Evolutionary conservation across 2,113 vertebrate genomes (phyloP).

Genomic region (Tympanuchus pallidicinctus): DNA sequence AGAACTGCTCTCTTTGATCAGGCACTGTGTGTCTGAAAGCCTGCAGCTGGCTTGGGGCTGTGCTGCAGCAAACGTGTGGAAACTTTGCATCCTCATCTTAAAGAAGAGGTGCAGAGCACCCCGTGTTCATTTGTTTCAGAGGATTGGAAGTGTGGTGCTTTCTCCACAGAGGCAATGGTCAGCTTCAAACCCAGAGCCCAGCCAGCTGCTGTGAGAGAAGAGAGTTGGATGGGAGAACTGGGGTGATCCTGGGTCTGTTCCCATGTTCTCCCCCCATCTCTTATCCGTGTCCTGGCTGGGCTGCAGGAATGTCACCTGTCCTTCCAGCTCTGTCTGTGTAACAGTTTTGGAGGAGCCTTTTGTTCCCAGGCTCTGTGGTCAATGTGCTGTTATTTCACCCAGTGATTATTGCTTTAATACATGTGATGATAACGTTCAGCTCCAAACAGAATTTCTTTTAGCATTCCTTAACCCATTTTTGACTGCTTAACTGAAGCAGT

Average conservation of each 20-base stretch:
- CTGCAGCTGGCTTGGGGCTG: slow-evolving; percentile 13
- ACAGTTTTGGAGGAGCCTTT: not conserved
- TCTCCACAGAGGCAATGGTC: not conserved
- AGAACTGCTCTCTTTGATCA: not conserved
- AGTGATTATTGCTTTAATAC: not conserved
- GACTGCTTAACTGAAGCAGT: not conserved
- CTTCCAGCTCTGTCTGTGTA: not conserved
- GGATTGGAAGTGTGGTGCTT: not conserved
- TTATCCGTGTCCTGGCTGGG: not conserved
- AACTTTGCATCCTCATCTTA: not conserved
- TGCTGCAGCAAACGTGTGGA: not conserved
- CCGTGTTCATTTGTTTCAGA: not conserved
- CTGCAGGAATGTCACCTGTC: not conserved
- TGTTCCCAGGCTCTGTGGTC: not conserved
- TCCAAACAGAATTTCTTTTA: not conserved
- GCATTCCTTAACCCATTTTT: not conserved
- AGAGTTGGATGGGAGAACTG: not conserved
- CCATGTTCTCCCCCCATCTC: not conserved
- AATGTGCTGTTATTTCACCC: not conserved
- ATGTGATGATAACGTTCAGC: not conserved
- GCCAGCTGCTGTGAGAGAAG: not conserved
- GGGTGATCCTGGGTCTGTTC: not conserved
- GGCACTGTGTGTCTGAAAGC: not conserved
- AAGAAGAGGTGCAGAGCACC: not conserved
- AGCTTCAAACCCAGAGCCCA: not conserved